A percentile compares a stretch with the other conserved stretches of the same genome.
Conservation (phyloP, 2,797 vertebrate species). For the Cirrhinus molitorella region DNA sequence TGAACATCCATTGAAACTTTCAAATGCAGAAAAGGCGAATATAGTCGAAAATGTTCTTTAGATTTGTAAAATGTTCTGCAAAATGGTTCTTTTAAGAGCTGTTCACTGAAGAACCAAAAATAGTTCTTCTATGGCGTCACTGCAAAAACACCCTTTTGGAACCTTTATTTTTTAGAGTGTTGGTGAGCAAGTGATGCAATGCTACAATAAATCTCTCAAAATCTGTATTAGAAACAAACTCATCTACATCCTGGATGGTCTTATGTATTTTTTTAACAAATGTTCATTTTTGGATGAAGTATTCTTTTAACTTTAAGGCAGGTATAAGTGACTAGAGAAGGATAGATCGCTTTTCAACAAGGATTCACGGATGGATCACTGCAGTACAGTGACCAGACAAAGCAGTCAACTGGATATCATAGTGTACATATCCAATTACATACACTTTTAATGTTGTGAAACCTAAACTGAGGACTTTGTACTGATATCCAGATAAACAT, state of each 20-base stretch:
- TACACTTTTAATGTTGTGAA: neutral
- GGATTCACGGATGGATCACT: neutral
- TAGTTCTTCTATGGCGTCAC: too few species aligned
- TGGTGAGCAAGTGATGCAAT: neutral
- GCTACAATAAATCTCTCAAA: neutral
- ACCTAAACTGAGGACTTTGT: neutral
- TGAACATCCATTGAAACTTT: too few species aligned
- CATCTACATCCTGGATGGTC: neutral
- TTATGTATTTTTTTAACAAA: neutral
- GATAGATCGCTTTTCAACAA: slow-evolving; percentile 18
- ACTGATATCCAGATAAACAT: neutral
- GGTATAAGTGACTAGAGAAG: neutral
- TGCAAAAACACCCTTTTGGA: too few species aligned
- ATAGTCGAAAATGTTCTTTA: too few species aligned
- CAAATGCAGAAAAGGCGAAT: too few species aligned
- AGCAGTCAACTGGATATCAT: slow-evolving; percentile 16
- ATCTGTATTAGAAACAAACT: neutral
- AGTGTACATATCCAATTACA: neutral
- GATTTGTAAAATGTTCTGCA: too few species aligned
- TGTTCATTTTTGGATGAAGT: neutral
- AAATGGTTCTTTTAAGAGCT: too few species aligned
- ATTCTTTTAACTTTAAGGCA: too few species aligned
- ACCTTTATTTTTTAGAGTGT: too few species aligned
- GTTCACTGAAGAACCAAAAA: too few species aligned
- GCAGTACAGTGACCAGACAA: slow-evolving; percentile 8